Conservation (phyloP, 1,140 invertebrate genomes). For the Hyphantria cunea region DNA sequence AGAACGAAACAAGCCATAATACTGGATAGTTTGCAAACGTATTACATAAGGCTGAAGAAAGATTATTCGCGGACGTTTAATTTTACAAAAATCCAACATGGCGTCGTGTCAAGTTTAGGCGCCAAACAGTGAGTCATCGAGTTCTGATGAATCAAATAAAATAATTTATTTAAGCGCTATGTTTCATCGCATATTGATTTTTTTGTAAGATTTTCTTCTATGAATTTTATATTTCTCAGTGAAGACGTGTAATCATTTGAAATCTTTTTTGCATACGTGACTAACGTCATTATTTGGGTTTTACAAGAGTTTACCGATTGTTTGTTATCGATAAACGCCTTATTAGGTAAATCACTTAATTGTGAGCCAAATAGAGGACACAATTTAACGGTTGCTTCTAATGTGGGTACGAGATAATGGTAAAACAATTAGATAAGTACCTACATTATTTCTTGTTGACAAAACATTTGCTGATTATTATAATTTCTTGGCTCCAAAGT, state of each 20-base stretch:
- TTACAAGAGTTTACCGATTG: too few relatives aligned
- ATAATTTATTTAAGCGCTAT: conserved; percentile 1
- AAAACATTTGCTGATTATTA: too few relatives aligned
- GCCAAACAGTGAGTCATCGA: conserved; percentile 38
- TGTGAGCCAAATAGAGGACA: too few relatives aligned
- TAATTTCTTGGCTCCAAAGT: too few relatives aligned
- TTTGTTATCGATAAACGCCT: too few relatives aligned
- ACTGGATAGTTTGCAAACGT: conserved; percentile 11
- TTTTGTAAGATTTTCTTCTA: neutral
- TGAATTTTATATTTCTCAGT: neutral
- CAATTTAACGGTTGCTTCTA: too few relatives aligned
- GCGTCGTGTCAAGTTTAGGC: conserved; percentile 34
- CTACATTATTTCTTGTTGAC: too few relatives aligned
- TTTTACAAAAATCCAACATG: conserved; percentile 37
- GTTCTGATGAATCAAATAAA: conserved; percentile 33
- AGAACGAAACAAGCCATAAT: conserved; percentile 9
- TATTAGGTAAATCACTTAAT: too few relatives aligned
- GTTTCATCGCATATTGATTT: neutral
- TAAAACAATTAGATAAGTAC: too few relatives aligned
- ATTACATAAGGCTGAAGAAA: conserved; percentile 27
- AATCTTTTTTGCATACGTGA: neutral
- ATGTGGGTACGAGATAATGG: too few relatives aligned
- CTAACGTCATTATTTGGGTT: too few relatives aligned
- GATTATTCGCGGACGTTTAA: conserved; percentile 33
- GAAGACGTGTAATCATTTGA: neutral